These are phyloP conservation scores for Trichogramma evanescens DNA, from an alignment of 2,888 invertebrate genomes.

Conservation along the genomic window DNA sequence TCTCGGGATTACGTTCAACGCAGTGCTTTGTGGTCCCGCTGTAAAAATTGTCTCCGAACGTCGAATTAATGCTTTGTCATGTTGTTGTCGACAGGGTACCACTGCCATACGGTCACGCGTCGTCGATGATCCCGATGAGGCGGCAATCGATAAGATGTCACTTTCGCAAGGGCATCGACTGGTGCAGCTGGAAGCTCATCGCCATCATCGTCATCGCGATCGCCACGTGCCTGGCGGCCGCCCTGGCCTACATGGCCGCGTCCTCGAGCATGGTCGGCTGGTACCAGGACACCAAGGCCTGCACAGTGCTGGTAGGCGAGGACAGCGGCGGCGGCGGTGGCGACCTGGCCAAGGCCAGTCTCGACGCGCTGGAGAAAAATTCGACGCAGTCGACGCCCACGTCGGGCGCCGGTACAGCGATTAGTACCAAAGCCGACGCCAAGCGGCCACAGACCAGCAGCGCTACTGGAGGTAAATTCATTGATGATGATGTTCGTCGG, in stretches of 20 bases:
- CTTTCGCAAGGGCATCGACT: conserved; percentile 78
- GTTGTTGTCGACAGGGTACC: conserved; percentile 35
- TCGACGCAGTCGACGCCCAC: conserved; percentile 29
- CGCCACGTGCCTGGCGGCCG: conserved; percentile 73
- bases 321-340: conserved; percentile 41
- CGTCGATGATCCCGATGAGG: conserved; percentile 46
- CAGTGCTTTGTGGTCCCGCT: no score
- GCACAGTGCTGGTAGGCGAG: conserved; percentile 77
- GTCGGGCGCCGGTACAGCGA: conserved; percentile 46
- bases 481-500: no score
- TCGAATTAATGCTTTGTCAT: not conserved
- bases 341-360: conserved; percentile 64
- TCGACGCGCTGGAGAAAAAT: conserved; percentile 48
- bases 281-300: conserved; percentile 76
- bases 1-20: no score
- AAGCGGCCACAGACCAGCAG: conserved; percentile 36
- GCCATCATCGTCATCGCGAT: conserved; percentile 82
- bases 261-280: conserved; percentile 77
- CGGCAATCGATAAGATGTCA: conserved; percentile 66
- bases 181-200: conserved; percentile 89
- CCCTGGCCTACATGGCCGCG: conserved; percentile 82
- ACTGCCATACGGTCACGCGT: conserved; percentile 44
- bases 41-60: no score
- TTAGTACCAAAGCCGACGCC: conserved; percentile 58
- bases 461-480: conserved; percentile 50